phyloP scores from a whole-genome alignment of 2,113 vertebrate genomes.

The Tragelaphus strepsiceros region DNA sequence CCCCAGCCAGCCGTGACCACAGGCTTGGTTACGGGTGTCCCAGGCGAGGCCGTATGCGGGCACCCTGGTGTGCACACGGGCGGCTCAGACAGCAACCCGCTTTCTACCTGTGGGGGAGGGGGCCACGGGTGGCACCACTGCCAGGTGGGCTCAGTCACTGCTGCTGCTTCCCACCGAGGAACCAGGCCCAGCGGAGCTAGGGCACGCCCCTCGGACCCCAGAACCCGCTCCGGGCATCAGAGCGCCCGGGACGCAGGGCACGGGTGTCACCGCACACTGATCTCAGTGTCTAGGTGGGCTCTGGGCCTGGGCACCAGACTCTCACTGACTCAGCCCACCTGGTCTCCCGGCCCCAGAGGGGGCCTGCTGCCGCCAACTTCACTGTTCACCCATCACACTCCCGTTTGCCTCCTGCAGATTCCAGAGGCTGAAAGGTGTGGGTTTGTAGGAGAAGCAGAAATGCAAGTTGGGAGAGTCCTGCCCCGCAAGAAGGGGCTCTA shows the following conservation, averaged over 20 bases:
- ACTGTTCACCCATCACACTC: not conserved
- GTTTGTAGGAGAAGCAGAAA: not conserved
- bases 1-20: not conserved
- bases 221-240: not conserved
- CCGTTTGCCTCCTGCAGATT: not conserved
- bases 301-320: not conserved
- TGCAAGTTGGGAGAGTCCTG: not conserved
- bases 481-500: not conserved
- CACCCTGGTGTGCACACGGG: not conserved
- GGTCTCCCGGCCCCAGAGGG: not conserved
- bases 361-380: not conserved
- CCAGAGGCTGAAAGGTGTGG: not conserved
- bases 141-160: not conserved
- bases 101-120: not conserved
- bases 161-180: not conserved
- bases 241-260: accelerated
- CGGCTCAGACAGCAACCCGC: not conserved
- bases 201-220: too few relatives aligned
- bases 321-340: not conserved
- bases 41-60: too few relatives aligned
- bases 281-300: not conserved
- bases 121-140: not conserved
- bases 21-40: too few relatives aligned
- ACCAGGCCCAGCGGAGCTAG: not conserved
- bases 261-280: accelerated